Evolutionary conservation across 1,140 invertebrate genomes (phyloP).

Genomic region (Reticulitermes speratus): DNA sequence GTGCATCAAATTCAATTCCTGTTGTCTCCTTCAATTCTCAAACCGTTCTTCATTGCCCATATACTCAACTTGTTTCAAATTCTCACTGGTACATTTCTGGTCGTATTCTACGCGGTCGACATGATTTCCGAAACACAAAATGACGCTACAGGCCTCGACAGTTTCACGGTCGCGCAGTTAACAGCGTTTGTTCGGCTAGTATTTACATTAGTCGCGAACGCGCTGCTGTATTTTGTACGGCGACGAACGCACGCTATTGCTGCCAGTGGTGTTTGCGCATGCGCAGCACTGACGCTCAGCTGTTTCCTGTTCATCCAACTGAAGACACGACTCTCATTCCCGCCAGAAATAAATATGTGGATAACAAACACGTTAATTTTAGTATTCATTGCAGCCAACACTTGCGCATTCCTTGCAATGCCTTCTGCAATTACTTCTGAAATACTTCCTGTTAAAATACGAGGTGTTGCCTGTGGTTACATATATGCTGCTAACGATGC

Average conservation of each 20-base stretch:
- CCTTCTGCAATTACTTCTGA: constrained; percentile 70
- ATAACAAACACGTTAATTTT: constrained; percentile 57
- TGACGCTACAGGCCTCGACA: constrained; percentile 41
- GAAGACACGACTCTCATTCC: background rate
- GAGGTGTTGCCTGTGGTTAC: constrained; percentile 63
- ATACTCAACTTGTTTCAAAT: constrained; percentile 69
- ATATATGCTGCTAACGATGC: constrained; percentile 70
- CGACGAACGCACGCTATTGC: constrained; percentile 60
- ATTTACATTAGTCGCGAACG: constrained; percentile 62
- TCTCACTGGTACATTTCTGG: constrained; percentile 67
- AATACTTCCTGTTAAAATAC: constrained; percentile 63
- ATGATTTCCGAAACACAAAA: constrained; percentile 59
- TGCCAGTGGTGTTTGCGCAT: constrained; percentile 53
- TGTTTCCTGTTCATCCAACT: constrained; percentile 49
- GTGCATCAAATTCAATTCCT: background rate
- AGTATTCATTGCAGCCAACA: constrained; percentile 67
- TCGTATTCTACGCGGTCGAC: constrained; percentile 73
- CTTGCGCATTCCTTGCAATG: constrained; percentile 66
- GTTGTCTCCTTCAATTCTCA: constrained; percentile 48
- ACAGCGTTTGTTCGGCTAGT: constrained; percentile 61
- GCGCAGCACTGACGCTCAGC: constrained; percentile 58
- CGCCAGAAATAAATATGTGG: constrained; percentile 37
- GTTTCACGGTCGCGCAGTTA: constrained; percentile 59
- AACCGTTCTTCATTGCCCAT: constrained; percentile 68
- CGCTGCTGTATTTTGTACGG: constrained; percentile 59